Percentiles rank a stretch among this genome's conserved stretches.
These are phyloP conservation scores for Troides oblongomaculatus DNA, from an alignment of 2,888 invertebrate genomes.

Conservation along the genomic window DNA sequence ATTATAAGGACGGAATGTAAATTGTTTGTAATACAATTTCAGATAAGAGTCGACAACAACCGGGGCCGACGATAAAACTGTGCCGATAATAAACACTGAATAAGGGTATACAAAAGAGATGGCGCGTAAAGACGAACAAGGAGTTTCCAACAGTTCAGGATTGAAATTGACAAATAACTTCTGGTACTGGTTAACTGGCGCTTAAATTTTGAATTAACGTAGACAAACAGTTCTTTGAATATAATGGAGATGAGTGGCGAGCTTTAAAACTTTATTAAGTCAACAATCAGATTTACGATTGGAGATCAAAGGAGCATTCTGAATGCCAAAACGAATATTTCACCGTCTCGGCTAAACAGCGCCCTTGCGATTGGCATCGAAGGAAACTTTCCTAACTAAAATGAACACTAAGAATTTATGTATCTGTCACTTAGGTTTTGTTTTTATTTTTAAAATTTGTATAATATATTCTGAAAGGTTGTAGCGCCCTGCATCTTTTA, in stretches of 20 bases:
- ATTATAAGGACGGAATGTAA: constrained; percentile 30
- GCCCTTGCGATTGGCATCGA: constrained; percentile 67
- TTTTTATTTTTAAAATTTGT: constrained; percentile 79
- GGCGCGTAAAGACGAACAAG: constrained; percentile 41
- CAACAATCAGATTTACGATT: constrained; percentile 66
- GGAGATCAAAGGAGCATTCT: constrained; percentile 59
- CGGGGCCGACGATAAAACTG: constrained; percentile 33
- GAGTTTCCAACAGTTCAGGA: constrained; percentile 36
- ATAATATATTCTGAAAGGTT: constrained; percentile 75
- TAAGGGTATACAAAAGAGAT: constrained; percentile 43
- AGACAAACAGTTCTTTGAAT: constrained; percentile 65
- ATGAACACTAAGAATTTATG: constrained; percentile 74
- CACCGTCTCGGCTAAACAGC: constrained; percentile 69
- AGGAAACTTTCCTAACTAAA: constrained; percentile 73
- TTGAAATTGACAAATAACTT: constrained; percentile 62
- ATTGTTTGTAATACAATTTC: constrained; percentile 30
- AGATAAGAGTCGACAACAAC: constrained; percentile 31
- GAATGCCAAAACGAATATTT: constrained; percentile 71
- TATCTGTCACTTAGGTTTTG: constrained; percentile 76
- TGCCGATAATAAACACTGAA: constrained; percentile 38
- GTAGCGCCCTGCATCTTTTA: constrained; percentile 62
- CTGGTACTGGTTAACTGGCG: constrained; percentile 62
- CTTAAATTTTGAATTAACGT: constrained; percentile 72
- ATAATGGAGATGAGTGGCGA: constrained; percentile 73
- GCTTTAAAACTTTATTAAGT: constrained; percentile 74